Percentiles rank a stretch among this genome's conserved stretches.
phyloP scores from a whole-genome alignment of 2,797 vertebrate genomes.

The Lophius americanus region DNA sequence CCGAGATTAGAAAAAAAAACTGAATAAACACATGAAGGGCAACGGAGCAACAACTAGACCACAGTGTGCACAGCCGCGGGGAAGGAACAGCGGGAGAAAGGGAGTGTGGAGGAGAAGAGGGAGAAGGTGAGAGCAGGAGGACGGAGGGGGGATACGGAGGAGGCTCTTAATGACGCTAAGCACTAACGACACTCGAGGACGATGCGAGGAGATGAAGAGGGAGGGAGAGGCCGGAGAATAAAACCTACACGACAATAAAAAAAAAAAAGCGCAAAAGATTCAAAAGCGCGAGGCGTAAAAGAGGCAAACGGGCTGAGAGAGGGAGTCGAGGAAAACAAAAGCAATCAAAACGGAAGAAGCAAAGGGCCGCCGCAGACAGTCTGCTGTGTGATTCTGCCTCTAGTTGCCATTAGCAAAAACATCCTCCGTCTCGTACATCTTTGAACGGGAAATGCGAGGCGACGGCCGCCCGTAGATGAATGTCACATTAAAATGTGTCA shows the following conservation, averaged over 20 bases:
- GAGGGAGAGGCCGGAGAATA: background rate
- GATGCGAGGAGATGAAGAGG: background rate
- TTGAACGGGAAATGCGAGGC: constrained; percentile 11
- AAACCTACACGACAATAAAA: background rate
- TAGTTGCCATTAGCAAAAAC: background rate
- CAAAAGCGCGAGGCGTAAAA: constrained; percentile 38
- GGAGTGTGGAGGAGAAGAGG: constrained; percentile 34
- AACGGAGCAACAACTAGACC: constrained; percentile 56
- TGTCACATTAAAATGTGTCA: constrained; percentile 41
- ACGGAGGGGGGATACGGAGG: constrained; percentile 41
- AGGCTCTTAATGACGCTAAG: constrained; percentile 59
- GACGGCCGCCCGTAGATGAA: constrained; percentile 26
- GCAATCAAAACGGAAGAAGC: constrained; percentile 29
- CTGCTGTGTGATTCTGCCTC: constrained; percentile 36
- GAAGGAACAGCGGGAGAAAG: constrained; percentile 34
- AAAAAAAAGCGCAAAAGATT: constrained; percentile 40
- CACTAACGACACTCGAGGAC: constrained; percentile 36
- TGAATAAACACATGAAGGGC: constrained; percentile 36
- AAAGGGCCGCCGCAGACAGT: constrained; percentile 25
- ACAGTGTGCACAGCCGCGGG: constrained; percentile 42
- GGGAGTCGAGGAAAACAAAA: constrained; percentile 51
- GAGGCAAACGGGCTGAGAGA: constrained; percentile 15
- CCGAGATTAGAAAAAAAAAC: constrained; percentile 45
- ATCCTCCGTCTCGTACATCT: constrained; percentile 5
- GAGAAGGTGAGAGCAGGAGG: constrained; percentile 28